Evolutionary conservation across 2,888 invertebrate species (phyloP), one percentile per base, ranked within the genome.

Genomic region (Cryptocephalus primarius): DNA sequence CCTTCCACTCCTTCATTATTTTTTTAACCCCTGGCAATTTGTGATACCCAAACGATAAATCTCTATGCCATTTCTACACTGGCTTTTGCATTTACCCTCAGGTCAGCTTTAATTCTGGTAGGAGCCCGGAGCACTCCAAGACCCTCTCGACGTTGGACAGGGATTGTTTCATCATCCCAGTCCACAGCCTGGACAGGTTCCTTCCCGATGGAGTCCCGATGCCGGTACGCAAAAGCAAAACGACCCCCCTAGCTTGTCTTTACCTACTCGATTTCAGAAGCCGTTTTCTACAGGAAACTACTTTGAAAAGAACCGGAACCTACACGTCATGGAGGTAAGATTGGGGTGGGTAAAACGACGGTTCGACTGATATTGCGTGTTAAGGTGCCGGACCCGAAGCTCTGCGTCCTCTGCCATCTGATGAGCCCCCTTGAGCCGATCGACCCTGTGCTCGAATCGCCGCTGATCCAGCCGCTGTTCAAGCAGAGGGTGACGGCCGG

Each of bases 161-260:
- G 62, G 92, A 92, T 74, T 92, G 91, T 72, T 92, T 92, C 73
- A 91, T 92, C 67, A 91, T 92, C 69, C 92, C 92, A 8, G 85
- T 90, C 43, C 88, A 90, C 60, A 88, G 88, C 66, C 76, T 91
- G 60, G 85, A 87, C 67, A 77, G 90, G 59, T 92, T 92, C 72
- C 76, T 92, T 61, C 92, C 91, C 53, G 89, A 88, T 55, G 91
- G 91, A 61, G 88, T 91, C 53, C 88, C 89, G 70, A 88, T 91
- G 62, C 70, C 71, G 61, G 70, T 71, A 68, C 61, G 68, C 66
- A 62, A 33, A n/a, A n/a, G 11, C 33, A 32, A 2, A 4, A 8
- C 1, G 32, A 22, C 10, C 22, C 10, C 9, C 32, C 32, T n/a
- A 45, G 13, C n/a, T n/a, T n/a, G n/a, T 43, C 13, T 43, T 10